Evolutionary conservation across 2,888 invertebrate species (phyloP), one percentile per base, ranked within the genome.

Genomic region (Macrophya annulata): DNA sequence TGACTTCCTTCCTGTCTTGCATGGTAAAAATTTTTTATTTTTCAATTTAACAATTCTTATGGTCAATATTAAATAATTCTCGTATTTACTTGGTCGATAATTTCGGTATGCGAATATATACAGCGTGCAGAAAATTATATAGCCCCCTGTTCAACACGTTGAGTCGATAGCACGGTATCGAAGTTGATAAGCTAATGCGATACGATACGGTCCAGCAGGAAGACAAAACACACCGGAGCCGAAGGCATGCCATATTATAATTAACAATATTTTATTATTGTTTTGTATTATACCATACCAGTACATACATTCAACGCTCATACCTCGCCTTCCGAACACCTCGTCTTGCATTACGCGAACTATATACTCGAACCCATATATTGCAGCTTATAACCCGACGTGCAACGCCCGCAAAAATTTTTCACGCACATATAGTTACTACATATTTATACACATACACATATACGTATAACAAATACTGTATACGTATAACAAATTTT

Each of bases 111-210:
- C 37, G 37, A 37, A 37, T 62, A 55, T 55, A 55, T 68, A 68
- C n/a, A 8, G 43, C n/a, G 2, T 9, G n/a, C 12, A 74, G 21
- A 45, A 17, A n/a, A 62, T 12, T 62, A 40, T 43, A 31, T 25
- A 37, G 62, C 79, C 79, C 59, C 79, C 37, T 55, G 62, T 17
- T 62, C 62, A 17, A 21, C 62, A 25, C 68, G 82, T 62, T 15
- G 88, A 88, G 90, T 89, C 91, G 91, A 92, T 91, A 92, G 86
- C 87, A 55, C 76, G 85, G 88, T 92, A 92, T 93, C 92, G 91
- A 90, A 88, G 88, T 87, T 90, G 93, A 93, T 92, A 92, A 93
- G 91, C 88, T 86, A 86, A 86, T 68, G 90, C 89, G 92, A 92
- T 92, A 90, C 88, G 91, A 90, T 90, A 90, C 89, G 91, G 89